Evolutionary conservation across 2,113 vertebrate genomes (phyloP), one percentile per base, ranked within the genome.

Genomic region (Ascaphus truei): DNA sequence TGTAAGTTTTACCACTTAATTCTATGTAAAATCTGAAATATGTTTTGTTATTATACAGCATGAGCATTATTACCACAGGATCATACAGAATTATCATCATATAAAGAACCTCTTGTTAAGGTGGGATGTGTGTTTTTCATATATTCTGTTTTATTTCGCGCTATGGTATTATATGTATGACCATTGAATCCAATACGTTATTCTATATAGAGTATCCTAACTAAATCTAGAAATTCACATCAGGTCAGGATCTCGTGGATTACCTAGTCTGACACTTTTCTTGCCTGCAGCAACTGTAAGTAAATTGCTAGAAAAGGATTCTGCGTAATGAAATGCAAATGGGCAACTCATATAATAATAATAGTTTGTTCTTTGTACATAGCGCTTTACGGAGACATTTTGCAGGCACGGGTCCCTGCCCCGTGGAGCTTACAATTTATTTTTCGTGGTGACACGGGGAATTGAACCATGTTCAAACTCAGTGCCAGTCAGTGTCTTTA

Each of bases 151-250:
- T 41, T 66, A 66, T 55, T 41, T 41, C 29, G 36, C 39, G n/a
- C n/a, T 31, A 66, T 30, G 45, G 29, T 41, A 34, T 41, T 64
- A 51, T 47, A 51, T 53, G 62, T 25, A 53, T 65, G 39, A 66
- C 50, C 62, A 55, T 26, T 31, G 26, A 55, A 29, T 55, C 48
- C 50, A n/a, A n/a, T n/a, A n/a, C n/a, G n/a, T n/a, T n/a, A n/a
- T n/a, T n/a, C n/a, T n/a, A n/a, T 55, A 23, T 43, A 39, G 50
- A 66, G n/a, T 66, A 66, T 41, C 41, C 31, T 66, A 43, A 66
- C 48, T 15, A 55, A 41, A 63, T 25, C 45, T 62, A 62, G 59
- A 23, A 50, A 63, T 55, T 66, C 50, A 66, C 50, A 55, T n/a
- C n/a, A n/a, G n/a, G 48, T 33, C 18, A 55, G 50, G 50, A 55